Evolutionary conservation across 1,140 invertebrate species (phyloP), one percentile per base, ranked within the genome.

Genomic region (Parasteatoda tepidariorum): DNA sequence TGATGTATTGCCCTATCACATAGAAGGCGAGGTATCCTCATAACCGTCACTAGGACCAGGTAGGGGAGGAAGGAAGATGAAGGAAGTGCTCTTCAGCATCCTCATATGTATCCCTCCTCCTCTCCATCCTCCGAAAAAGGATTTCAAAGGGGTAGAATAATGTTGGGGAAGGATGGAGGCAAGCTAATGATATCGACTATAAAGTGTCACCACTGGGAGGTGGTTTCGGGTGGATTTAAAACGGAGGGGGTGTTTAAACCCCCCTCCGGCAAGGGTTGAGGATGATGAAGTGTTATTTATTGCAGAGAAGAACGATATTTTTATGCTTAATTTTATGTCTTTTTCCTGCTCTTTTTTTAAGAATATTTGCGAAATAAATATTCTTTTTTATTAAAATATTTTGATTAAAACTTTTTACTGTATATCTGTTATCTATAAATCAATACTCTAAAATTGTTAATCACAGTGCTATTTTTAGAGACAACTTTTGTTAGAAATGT

Each of bases 1-100:
- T 79, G 76, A 79, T 79, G 76, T 79, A 79, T 79, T 33, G 64
- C 41, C 76, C 76, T 79, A 68, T 79, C 76, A 79, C 62, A 64
- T 30, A 38, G 41, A 26, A 68, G 76, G 76, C 64, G 76, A 79
- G 62, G 76, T 54, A 75, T 34, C 76, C 62, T 79, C 76, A 79
- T 79, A 79, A 79, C 76, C 64, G 66, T 68, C 62, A 68, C 62
- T 22, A 55, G 62, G 48, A 24, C 62, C 54, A 61, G 76, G 41
- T 54, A 13, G 6, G 41, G 75, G 62, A 41, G 64, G 26, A 24
- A 30, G 55, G 24, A n/a, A n/a, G n/a, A n/a, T n/a, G n/a, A n/a
- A n/a, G n/a, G n/a, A n/a, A 55, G 13, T 55, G 48, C 68, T 71
- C 68, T 55, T n/a, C 48, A 48, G 68, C 57, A 48, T 57, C 57